These are phyloP conservation scores for Spatulosminthurus flaviceps DNA, from an alignment of 2,888 invertebrate genomes.

Conservation along the genomic window DNA sequence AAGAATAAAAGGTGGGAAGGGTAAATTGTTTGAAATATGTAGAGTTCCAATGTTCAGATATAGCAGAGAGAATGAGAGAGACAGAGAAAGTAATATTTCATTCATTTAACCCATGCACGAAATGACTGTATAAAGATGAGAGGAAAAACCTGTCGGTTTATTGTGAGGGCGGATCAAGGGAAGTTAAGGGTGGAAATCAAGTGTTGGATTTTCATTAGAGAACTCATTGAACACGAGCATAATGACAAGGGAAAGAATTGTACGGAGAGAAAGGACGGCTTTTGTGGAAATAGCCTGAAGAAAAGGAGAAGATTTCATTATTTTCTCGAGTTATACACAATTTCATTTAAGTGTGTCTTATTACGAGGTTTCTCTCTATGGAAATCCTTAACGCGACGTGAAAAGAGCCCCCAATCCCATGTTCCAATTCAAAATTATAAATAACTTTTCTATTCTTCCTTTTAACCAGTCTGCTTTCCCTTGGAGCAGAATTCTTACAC, in stretches of 20 bases:
- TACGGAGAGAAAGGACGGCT: background rate
- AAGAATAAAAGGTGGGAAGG: too few relatives aligned
- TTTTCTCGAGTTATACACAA: slow-evolving; percentile 12
- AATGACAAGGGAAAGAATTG: background rate
- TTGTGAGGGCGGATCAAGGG: background rate
- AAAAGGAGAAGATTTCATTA: slow-evolving; percentile 12
- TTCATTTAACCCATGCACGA: too few relatives aligned
- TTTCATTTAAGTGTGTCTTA: slow-evolving; percentile 4
- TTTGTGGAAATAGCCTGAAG: slow-evolving; percentile 14
- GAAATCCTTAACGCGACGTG: background rate
- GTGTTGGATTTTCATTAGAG: slow-evolving; percentile 18
- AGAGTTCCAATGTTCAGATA: too few relatives aligned
- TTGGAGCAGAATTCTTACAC: background rate
- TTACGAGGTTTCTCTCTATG: background rate
- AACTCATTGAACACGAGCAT: background rate
- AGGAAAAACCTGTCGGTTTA: background rate
- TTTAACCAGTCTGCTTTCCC: background rate
- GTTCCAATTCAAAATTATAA: slow-evolving; percentile 23
- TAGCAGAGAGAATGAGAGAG: too few relatives aligned
- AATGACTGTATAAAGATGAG: too few relatives aligned
- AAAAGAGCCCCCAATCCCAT: slow-evolving; percentile 5
- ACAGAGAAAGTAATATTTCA: too few relatives aligned
- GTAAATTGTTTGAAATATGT: too few relatives aligned
- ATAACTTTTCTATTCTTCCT: slow-evolving; percentile 13
- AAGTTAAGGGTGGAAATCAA: slow-evolving; percentile 13